phyloP scores from a whole-genome alignment of 2,888 invertebrate species.

The Drosophila incognita region DNA sequence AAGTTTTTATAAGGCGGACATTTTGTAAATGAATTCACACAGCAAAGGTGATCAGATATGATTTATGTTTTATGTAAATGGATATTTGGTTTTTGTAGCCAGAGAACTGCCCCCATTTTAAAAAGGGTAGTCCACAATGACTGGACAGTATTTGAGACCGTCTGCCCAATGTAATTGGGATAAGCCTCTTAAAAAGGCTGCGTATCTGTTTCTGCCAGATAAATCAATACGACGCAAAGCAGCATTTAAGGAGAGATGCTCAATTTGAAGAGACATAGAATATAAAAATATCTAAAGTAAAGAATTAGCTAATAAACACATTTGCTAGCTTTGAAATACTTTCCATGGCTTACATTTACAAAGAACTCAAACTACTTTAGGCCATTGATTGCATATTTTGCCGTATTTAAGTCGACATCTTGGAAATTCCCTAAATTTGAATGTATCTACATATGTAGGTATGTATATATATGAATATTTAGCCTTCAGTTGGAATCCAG shows the following conservation, averaged over 20 bases:
- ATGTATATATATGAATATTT: not conserved
- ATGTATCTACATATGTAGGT: too few relatives aligned
- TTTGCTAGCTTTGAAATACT: not conserved
- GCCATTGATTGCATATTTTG: not conserved
- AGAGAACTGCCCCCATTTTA: constrained; percentile 37
- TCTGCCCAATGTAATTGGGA: constrained; percentile 36
- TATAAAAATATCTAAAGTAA: not conserved
- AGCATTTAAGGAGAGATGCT: not conserved
- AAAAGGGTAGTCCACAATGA: constrained; percentile 22
- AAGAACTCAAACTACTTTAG: not conserved
- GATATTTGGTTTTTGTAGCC: not conserved
- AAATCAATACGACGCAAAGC: constrained; percentile 6
- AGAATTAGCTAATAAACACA: not conserved
- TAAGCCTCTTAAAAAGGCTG: constrained; percentile 51
- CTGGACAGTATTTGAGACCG: constrained; percentile 14
- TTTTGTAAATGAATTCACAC: constrained; percentile 14
- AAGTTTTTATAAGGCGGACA: not conserved
- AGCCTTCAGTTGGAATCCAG: not conserved
- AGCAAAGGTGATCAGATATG: not conserved
- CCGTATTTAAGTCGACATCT: not conserved
- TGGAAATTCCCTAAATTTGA: not conserved
- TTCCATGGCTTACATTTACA: not conserved
- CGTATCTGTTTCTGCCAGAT: constrained; percentile 17
- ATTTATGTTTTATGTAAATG: not conserved
- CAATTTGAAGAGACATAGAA: not conserved